Percentiles rank a stretch among this genome's conserved stretches.
Evolutionary conservation across 2,113 vertebrate species (phyloP).

Genomic region (Apodemus speciosus): DNA sequence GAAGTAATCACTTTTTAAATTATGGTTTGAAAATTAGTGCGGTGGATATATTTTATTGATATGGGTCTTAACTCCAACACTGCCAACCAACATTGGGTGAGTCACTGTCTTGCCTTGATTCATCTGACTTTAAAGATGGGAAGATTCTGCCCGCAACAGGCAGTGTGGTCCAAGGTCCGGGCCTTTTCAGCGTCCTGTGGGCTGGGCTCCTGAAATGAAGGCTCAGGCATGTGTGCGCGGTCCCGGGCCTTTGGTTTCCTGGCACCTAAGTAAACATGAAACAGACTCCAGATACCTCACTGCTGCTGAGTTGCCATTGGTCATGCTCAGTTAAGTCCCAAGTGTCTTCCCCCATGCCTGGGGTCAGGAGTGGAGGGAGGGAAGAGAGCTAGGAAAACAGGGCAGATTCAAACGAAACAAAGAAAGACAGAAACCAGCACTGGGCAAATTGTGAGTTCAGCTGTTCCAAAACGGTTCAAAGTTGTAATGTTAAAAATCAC

Average conservation of each 20-base stretch:
- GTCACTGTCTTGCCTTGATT: not conserved
- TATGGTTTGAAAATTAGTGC: not conserved
- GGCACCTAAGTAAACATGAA: conserved; percentile 8
- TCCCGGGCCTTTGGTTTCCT: not conserved
- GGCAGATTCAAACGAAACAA: not conserved
- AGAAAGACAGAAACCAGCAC: not conserved
- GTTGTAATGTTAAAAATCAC: conserved; percentile 40
- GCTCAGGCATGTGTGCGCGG: not conserved
- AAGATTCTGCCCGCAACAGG: not conserved
- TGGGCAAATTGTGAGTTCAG: conserved; percentile 22
- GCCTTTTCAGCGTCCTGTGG: not conserved
- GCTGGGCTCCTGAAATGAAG: not conserved
- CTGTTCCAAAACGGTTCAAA: conserved; percentile 65
- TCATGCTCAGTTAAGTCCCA: conserved; percentile 57
- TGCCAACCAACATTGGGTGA: not conserved
- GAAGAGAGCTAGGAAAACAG: not conserved
- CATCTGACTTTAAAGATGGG: conserved; percentile 1
- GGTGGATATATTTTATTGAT: not conserved
- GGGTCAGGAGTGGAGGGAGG: not conserved
- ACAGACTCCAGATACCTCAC: conserved; percentile 17
- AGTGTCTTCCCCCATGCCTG: not conserved
- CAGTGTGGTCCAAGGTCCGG: not conserved
- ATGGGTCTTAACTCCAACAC: not conserved
- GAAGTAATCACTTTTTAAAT: not conserved
- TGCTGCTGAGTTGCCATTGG: not conserved